These are phyloP conservation scores for Scaptomyza tumidula DNA, from an alignment of 2,888 invertebrate species.

Conservation along the genomic window DNA sequence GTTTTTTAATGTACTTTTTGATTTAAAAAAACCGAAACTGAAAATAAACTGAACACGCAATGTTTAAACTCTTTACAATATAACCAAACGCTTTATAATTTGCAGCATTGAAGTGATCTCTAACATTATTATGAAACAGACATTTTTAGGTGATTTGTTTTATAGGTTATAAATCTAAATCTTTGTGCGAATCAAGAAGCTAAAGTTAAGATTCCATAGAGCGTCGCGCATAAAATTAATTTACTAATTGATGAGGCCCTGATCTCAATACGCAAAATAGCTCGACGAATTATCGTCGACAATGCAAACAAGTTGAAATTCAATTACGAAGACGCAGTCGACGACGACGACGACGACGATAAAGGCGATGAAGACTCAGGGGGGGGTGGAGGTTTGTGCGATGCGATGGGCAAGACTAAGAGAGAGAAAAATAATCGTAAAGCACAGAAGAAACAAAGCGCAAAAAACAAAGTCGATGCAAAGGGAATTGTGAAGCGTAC, in stretches of 20 bases:
- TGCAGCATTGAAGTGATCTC: neutral
- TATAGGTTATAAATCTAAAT: conserved; percentile 2
- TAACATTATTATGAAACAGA: neutral
- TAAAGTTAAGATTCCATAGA: conserved; percentile 65
- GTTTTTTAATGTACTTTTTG: neutral
- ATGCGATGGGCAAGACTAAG: conserved; percentile 32
- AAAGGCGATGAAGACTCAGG: conserved; percentile 7
- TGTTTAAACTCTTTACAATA: too few relatives aligned
- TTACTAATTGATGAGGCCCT: conserved; percentile 84
- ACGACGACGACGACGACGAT: conserved; percentile 20
- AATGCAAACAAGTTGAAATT: conserved; percentile 81
- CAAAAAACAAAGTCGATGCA: conserved; percentile 56
- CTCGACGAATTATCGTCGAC: conserved; percentile 82
- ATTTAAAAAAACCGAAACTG: neutral
- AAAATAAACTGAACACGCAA: neutral
- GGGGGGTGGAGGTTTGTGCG: too few relatives aligned
- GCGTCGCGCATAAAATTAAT: conserved; percentile 81
- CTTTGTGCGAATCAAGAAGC: conserved; percentile 12
- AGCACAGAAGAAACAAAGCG: conserved; percentile 68
- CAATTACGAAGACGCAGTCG: conserved; percentile 70
- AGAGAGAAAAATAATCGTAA: conserved; percentile 76
- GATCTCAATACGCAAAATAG: conserved; percentile 83
- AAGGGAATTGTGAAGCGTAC: conserved; percentile 54
- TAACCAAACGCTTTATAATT: neutral
- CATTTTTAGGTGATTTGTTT: neutral